Evolutionary conservation across 2,797 vertebrate genomes (phyloP).

Genomic region (Eptatretus atami): DNA sequence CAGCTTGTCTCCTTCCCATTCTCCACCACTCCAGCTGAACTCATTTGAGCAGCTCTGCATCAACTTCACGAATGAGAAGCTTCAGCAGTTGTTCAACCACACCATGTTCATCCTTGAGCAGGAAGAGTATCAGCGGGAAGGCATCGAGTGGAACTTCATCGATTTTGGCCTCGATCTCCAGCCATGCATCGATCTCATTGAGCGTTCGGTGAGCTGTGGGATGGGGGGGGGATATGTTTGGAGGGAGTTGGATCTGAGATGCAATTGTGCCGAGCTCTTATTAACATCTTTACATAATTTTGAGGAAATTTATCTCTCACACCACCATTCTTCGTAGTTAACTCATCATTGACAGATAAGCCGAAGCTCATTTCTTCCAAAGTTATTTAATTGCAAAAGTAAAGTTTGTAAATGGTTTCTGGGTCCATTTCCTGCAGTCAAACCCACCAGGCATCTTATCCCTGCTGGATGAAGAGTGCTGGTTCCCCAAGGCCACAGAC

Average conservation of each 20-base stretch:
- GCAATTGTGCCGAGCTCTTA: no score
- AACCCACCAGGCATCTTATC: slow-evolving; percentile 77
- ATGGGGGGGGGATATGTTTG: no score
- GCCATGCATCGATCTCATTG: slow-evolving; percentile 20
- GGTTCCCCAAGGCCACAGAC: slow-evolving; percentile 92
- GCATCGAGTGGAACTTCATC: slow-evolving; percentile 83
- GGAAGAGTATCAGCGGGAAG: slow-evolving; percentile 60
- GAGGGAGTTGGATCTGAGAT: no score
- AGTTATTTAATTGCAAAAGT: neutral
- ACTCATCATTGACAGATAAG: neutral
- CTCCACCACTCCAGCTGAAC: slow-evolving; percentile 25
- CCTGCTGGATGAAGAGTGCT: slow-evolving; percentile 79
- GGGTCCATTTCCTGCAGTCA: slow-evolving; percentile 20
- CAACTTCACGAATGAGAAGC: slow-evolving; percentile 72
- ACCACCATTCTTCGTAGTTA: neutral
- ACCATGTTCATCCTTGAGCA: slow-evolving; percentile 81
- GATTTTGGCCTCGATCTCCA: slow-evolving; percentile 27
- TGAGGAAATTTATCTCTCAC: no score
- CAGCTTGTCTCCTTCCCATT: neutral
- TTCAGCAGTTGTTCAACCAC: slow-evolving; percentile 82
- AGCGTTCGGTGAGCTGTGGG: slow-evolving; percentile 16
- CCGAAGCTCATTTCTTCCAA: neutral
- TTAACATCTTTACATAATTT: no score
- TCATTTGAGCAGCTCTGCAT: slow-evolving; percentile 74
- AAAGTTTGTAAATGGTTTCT: no score